Base-by-base conservation (phyloP, 2,113 vertebrate species). In the Erpornis zantholeuca region DNA sequence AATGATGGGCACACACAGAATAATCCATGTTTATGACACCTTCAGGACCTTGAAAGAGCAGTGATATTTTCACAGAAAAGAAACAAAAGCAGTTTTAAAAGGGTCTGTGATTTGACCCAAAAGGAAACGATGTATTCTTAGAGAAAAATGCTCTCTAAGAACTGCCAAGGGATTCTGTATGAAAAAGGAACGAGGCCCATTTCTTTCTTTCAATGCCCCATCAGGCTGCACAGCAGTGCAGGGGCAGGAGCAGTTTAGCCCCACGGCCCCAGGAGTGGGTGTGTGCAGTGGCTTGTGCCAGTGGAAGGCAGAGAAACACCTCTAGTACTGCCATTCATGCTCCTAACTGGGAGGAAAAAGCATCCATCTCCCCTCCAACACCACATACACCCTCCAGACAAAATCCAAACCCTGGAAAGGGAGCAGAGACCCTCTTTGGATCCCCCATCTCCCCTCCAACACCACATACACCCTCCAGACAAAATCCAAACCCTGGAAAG, bases 251-350 rank as follows among this genome's bases (percentile, higher is more conserved):
- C 60, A 78, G 42, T 52, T 49, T 7, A 6, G 1, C 22, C 31
- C 53, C n/a, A 11, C 0, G 1, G 53, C 44, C 25, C 20, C 23
- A 27, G 13, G 44, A 2, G 9, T 36, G 31, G 1, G 5, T 10
- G 12, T 40, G 21, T 12, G 38, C 53, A 60, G 63, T 2, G 7
- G 24, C 10, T 73, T 23, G 29, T 45, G 59, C 40, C 53, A 47
- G n/a, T 3, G 12, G n/a, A 47, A 80, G 36, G 24, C 36, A 65
- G 36, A 80, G 50, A 24, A 85, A 57, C 17, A 38, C 5, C 20
- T 54, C 36, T 36, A 5, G 40, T 54, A 10, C 12, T 6, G 12
- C 52, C 1, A 1, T 12, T 63, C 38, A 28, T 0, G 0, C 24
- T 12, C 18, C 22, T 35, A 7, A 20, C 25, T 16, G 20, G 19